Conservation (phyloP, 2,888 invertebrate species). For the Stenotaenia linearis region DNA sequence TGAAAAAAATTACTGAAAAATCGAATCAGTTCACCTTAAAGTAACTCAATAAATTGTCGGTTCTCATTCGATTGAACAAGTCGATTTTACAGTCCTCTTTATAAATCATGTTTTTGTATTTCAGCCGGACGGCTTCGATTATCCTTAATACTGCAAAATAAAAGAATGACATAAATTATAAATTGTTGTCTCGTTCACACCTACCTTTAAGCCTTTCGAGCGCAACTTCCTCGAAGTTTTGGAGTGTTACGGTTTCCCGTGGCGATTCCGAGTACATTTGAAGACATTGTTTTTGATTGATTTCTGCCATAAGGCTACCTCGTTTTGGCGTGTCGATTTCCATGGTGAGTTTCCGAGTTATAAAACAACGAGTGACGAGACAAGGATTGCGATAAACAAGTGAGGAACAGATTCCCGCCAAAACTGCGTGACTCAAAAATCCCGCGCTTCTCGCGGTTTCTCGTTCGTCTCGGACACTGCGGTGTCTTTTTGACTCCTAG, state of each 20-base stretch:
- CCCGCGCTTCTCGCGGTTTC: not conserved
- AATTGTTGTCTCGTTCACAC: not conserved
- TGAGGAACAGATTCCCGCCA: not conserved
- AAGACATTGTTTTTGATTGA: constrained; percentile 43
- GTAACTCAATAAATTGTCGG: not conserved
- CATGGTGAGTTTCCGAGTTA: not conserved
- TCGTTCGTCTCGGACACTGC: not conserved
- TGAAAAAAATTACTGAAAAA: not conserved
- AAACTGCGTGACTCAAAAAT: no score
- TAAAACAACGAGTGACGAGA: no score
- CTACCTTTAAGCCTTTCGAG: constrained; percentile 69
- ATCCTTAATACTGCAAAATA: not conserved
- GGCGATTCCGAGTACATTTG: constrained; percentile 75
- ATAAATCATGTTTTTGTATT: not conserved
- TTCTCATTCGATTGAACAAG: not conserved
- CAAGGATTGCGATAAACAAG: not conserved
- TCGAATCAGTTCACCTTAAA: not conserved
- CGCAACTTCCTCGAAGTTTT: constrained; percentile 82
- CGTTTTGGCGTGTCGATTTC: not conserved
- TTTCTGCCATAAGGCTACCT: not conserved
- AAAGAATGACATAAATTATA: no score
- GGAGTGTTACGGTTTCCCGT: constrained; percentile 62
- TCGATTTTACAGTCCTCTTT: not conserved
- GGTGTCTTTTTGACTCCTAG: no score
- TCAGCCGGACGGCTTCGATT: not conserved